Percentiles rank a stretch among this genome's conserved stretches.
Evolutionary conservation across 2,888 invertebrate genomes (phyloP).

Genomic region (Drosophila multiciliata): DNA sequence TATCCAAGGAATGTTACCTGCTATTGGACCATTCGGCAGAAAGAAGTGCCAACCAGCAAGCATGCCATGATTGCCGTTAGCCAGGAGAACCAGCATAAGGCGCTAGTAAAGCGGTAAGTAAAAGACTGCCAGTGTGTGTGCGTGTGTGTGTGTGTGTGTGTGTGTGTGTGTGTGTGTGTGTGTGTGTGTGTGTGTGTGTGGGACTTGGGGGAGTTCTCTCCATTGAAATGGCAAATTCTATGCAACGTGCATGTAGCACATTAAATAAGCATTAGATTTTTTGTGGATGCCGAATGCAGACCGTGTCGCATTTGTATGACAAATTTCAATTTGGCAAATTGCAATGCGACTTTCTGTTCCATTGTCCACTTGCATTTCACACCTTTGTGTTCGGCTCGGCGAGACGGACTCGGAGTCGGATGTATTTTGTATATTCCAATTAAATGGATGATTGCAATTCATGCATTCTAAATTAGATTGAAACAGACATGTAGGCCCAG

Average conservation of each 20-base stretch:
- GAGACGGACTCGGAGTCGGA: constrained; percentile 5
- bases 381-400: constrained; percentile 22
- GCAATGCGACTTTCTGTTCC: constrained; percentile 49
- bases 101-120: constrained; percentile 83
- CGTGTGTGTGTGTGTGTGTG: neutral
- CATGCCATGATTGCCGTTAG: constrained; percentile 95
- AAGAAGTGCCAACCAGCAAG: constrained; percentile 94
- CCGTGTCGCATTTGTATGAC: constrained; percentile 68
- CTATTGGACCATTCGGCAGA: constrained; percentile 94
- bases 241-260: constrained; percentile 57
- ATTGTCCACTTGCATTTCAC: constrained; percentile 29
- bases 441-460: constrained; percentile 61
- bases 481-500: constrained; percentile 11
- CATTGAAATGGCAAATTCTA: constrained; percentile 49
- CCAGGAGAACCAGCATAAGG: constrained; percentile 89
- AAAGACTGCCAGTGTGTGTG: constrained; percentile 9
- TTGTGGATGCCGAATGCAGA: constrained; percentile 34
- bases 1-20: constrained; percentile 93
- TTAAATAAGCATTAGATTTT: constrained; percentile 75
- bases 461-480: constrained; percentile 52
- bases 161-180: neutral
- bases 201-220: constrained; percentile 1
- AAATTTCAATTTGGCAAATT: constrained; percentile 78
- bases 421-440: constrained; percentile 70
- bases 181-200: neutral